Evolutionary conservation across 2,113 vertebrate species (phyloP).

Genomic region (Sander lucioperca): DNA sequence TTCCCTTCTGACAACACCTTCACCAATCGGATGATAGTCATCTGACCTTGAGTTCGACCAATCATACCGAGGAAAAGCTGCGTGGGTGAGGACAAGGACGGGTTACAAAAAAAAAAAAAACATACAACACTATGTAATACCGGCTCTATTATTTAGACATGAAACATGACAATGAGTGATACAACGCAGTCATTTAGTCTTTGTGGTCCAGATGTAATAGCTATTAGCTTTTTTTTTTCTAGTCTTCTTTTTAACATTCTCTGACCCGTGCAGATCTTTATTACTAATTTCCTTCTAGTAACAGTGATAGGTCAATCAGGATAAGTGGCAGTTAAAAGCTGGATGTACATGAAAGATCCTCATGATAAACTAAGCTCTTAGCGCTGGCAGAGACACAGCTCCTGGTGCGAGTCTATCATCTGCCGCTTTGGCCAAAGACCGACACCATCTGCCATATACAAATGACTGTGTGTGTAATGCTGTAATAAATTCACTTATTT

Average conservation of each 20-base stretch:
- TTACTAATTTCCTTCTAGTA: neutral
- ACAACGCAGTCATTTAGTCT: neutral
- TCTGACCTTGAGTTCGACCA: conserved; percentile 93
- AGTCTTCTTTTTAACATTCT: neutral
- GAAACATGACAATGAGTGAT: neutral
- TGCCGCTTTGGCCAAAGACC: conserved; percentile 63
- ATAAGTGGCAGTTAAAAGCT: conserved; percentile 19
- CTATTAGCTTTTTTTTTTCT: neutral
- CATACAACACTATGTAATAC: too few species aligned
- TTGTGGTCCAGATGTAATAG: neutral
- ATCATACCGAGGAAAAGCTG: conserved; percentile 95
- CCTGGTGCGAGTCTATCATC: conserved; percentile 52
- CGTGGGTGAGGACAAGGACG: neutral
- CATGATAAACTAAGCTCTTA: conserved; percentile 11
- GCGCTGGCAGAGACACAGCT: conserved; percentile 32
- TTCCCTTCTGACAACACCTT: conserved; percentile 88
- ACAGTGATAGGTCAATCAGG: neutral
- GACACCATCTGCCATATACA: conserved; percentile 66
- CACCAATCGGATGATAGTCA: conserved; percentile 93
- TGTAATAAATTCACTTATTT: neutral
- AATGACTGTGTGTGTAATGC: conserved; percentile 31
- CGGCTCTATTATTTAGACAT: neutral
- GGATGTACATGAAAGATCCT: conserved; percentile 19
- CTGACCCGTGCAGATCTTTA: neutral
- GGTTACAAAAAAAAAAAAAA: neutral